phyloP scores from a whole-genome alignment of 1,140 invertebrate genomes.

The Listronotus oregonensis region DNA sequence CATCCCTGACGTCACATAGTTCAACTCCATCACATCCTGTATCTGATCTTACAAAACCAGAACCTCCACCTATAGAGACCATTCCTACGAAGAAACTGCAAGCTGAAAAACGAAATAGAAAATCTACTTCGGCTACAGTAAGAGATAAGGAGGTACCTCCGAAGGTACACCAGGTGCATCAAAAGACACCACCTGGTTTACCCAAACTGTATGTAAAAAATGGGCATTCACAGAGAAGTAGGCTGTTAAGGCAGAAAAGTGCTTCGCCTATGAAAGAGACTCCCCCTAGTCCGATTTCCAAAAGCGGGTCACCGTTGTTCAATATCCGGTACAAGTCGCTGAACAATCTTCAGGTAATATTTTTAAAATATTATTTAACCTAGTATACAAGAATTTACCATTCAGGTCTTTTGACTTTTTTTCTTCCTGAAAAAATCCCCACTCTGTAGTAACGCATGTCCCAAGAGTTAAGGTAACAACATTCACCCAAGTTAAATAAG shows the following conservation, averaged over 20 bases:
- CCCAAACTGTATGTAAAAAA: conserved; percentile 82
- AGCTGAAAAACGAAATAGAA: conserved; percentile 70
- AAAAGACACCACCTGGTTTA: conserved; percentile 62
- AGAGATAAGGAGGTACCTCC: conserved; percentile 53
- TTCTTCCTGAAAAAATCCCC: no score
- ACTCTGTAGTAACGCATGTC: no score
- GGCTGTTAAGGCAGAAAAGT: conserved; percentile 73
- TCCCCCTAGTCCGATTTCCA: conserved; percentile 66
- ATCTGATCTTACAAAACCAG: conserved; percentile 70
- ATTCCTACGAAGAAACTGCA: conserved; percentile 83
- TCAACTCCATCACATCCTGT: conserved; percentile 62
- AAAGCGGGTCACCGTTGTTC: conserved; percentile 77
- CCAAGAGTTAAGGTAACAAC: no score
- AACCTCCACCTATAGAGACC: conserved; percentile 88
- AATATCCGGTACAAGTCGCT: conserved; percentile 83
- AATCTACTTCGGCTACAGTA: conserved; percentile 58
- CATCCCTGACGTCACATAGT: conserved; percentile 57
- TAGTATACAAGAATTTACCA: no score
- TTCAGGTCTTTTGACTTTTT: no score
- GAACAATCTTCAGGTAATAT: conserved; percentile 66
- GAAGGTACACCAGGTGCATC: conserved; percentile 51
- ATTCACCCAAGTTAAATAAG: no score
- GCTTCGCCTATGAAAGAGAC: conserved; percentile 74
- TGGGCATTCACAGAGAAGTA: conserved; percentile 67
- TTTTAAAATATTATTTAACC: no score